Percentiles rank a stretch among this genome's conserved stretches.
Conservation (phyloP, 2,797 vertebrate species). For the Neosilurus hyrtlii region DNA sequence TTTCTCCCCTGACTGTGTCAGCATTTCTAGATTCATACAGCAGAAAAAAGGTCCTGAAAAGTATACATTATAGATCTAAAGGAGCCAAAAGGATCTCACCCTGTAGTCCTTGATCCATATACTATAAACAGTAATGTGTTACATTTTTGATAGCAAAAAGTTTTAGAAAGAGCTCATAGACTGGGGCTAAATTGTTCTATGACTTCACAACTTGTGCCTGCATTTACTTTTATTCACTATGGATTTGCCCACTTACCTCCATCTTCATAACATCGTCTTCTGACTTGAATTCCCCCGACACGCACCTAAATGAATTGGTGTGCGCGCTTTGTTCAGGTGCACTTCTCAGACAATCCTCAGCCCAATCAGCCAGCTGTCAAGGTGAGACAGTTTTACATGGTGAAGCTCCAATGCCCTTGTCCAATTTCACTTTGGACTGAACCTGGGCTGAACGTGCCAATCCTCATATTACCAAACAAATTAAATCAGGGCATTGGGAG, state of each 20-base stretch:
- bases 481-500: slow-evolving; percentile 72
- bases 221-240: slow-evolving; percentile 13
- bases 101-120: background rate
- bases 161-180: slow-evolving; percentile 13
- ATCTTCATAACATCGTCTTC: slow-evolving; percentile 59
- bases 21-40: slow-evolving; percentile 50
- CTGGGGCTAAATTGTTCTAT: slow-evolving; percentile 12
- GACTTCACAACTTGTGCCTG: slow-evolving; percentile 9
- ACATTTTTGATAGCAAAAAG: background rate
- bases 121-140: background rate
- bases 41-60: background rate
- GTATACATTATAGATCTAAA: slow-evolving; percentile 5
- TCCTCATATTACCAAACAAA: slow-evolving; percentile 83
- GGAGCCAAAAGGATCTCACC: background rate
- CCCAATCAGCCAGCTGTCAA: slow-evolving; percentile 78
- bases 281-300: slow-evolving; percentile 62
- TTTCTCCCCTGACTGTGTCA: slow-evolving; percentile 61
- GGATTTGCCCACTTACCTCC: slow-evolving; percentile 64
- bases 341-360: slow-evolving; percentile 62
- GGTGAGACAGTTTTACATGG: slow-evolving; percentile 77
- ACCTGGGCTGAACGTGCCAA: slow-evolving; percentile 78
- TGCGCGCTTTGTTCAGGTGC: slow-evolving; percentile 61
- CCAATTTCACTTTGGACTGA: slow-evolving; percentile 81
- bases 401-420: slow-evolving; percentile 80
- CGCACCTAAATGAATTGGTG: slow-evolving; percentile 66